A percentile compares a stretch with the other conserved stretches of the same genome.
Evolutionary conservation across 2,888 invertebrate genomes (phyloP).

Genomic region (Deroplatys truncata): DNA sequence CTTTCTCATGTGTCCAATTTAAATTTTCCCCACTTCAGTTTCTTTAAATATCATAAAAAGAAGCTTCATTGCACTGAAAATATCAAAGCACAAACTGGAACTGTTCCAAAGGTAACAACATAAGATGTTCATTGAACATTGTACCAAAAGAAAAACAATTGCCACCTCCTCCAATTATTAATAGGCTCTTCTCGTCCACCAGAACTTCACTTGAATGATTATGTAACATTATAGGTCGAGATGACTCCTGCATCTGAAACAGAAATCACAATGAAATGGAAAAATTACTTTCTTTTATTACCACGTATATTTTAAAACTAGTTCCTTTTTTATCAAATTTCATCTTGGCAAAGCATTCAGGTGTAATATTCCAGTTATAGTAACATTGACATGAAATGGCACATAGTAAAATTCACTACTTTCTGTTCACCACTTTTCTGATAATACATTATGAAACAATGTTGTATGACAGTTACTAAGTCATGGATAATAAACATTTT

Average conservation of each 20-base stretch:
- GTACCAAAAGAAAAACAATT: constrained; percentile 52
- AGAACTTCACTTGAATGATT: constrained; percentile 39
- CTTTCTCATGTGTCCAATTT: too few species aligned
- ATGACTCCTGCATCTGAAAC: constrained; percentile 37
- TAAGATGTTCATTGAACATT: constrained; percentile 40
- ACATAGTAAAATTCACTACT: too few species aligned
- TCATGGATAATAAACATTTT: too few species aligned
- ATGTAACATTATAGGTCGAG: constrained; percentile 39
- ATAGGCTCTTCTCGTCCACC: constrained; percentile 33
- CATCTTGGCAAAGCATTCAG: too few species aligned
- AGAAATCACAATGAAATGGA: not conserved
- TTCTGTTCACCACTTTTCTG: too few species aligned
- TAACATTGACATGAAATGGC: too few species aligned
- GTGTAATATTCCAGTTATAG: too few species aligned
- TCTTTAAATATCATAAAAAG: not conserved
- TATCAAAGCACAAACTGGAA: not conserved
- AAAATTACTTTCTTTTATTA: not conserved
- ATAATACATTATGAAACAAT: too few species aligned
- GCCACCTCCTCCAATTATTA: constrained; percentile 47
- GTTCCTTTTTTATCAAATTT: too few species aligned
- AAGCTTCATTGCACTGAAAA: not conserved
- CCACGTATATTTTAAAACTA: too few species aligned
- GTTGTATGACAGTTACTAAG: too few species aligned
- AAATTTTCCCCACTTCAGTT: not conserved
- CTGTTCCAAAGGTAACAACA: not conserved